Evolutionary conservation across 2,797 vertebrate genomes (phyloP).

Genomic region (Chelidonichthys spinosus): DNA sequence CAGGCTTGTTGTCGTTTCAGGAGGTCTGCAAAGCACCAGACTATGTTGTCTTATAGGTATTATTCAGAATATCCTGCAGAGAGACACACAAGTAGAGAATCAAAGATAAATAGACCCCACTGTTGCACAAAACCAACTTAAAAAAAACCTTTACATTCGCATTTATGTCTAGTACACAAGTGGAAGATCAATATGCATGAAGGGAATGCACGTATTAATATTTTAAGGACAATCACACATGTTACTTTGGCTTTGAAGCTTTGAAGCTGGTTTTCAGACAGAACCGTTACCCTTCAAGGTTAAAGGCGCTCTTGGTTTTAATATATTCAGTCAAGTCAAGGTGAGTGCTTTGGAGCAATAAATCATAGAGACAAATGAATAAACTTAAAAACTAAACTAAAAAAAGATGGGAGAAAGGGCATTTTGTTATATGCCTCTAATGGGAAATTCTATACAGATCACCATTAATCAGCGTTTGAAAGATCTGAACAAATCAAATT

Average conservation of each 20-base stretch:
- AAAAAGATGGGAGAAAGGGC: constrained; percentile 22
- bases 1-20: constrained; percentile 6
- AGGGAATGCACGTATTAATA: neutral
- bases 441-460: constrained; percentile 39
- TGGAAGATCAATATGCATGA: neutral
- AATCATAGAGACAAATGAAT: constrained; percentile 61
- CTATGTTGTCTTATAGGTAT: neutral
- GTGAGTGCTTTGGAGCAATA: constrained; percentile 29
- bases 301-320: constrained; percentile 17
- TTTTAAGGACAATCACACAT: neutral
- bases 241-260: neutral
- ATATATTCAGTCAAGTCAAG: constrained; percentile 15
- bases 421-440: constrained; percentile 39
- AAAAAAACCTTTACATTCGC: neutral
- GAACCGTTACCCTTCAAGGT: constrained; percentile 29
- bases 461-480: constrained; percentile 60
- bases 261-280: neutral
- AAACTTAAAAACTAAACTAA: constrained; percentile 29
- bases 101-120: neutral
- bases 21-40: constrained; percentile 4
- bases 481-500: constrained; percentile 51
- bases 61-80: neutral
- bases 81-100: neutral
- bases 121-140: neutral
- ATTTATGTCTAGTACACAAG: neutral